Conservation (phyloP, 2,113 vertebrate species). For the Vanacampus margaritifer region DNA sequence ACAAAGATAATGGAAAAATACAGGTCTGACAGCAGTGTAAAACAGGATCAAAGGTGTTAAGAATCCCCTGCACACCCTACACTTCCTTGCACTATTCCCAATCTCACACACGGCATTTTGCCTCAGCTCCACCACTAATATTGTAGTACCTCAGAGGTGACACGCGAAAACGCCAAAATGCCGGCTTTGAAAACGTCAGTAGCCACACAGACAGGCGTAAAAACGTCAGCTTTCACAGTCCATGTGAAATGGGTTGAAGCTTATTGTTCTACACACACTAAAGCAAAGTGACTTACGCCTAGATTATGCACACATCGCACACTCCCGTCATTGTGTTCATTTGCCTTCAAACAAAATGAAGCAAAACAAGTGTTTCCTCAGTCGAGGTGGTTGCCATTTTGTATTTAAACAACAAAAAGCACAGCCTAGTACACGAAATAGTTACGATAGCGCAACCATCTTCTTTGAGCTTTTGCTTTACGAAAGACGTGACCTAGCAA, state of each 20-base stretch:
- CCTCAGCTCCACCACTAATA: too few species aligned
- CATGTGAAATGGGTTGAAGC: neutral
- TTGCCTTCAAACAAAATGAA: neutral
- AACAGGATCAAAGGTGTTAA: neutral
- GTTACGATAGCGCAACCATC: neutral
- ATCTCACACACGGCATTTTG: too few species aligned
- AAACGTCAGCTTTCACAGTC: neutral
- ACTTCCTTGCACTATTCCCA: too few species aligned
- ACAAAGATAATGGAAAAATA: too few species aligned
- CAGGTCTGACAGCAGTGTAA: neutral
- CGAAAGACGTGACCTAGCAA: conserved; percentile 37
- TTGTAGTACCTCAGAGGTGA: too few species aligned
- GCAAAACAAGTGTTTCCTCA: neutral
- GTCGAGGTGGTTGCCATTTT: neutral
- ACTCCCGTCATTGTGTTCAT: neutral
- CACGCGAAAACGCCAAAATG: too few species aligned
- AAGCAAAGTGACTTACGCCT: neutral
- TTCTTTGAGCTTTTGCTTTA: conserved; percentile 4
- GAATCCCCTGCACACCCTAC: too few species aligned
- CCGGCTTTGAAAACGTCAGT: too few species aligned
- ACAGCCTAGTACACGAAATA: neutral
- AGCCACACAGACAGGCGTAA: neutral
- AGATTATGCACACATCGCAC: neutral
- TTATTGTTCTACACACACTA: neutral
- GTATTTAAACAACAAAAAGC: neutral